These are phyloP conservation scores for Mesorhabditis belari DNA, from an alignment of 2,888 invertebrate species.

Conservation along the genomic window DNA sequence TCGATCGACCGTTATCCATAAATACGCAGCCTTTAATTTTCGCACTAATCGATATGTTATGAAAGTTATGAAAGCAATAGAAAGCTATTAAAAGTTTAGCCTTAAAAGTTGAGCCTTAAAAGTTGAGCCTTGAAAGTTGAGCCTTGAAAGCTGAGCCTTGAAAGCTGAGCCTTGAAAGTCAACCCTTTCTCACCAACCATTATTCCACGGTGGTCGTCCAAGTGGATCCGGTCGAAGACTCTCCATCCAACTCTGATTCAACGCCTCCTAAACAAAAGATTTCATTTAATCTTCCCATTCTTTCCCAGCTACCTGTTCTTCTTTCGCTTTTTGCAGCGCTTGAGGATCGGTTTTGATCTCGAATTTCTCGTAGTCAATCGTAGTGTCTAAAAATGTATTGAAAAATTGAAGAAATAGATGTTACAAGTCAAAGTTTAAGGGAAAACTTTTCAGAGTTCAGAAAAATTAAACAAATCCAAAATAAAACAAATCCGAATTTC, in stretches of 20 bases:
- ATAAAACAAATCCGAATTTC: background rate
- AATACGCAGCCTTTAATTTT: too few relatives aligned
- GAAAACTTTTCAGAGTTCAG: too few relatives aligned
- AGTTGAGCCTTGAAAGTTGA: too few relatives aligned
- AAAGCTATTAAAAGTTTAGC: too few relatives aligned
- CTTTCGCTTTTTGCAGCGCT: background rate
- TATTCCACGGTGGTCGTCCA: constrained; percentile 24
- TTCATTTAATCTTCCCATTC: background rate
- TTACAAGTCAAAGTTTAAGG: too few relatives aligned
- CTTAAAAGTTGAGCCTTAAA: too few relatives aligned
- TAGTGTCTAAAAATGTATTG: background rate
- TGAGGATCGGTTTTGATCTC: background rate
- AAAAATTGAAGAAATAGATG: background rate
- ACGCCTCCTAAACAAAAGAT: background rate
- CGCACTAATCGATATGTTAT: too few relatives aligned
- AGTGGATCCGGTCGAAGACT: background rate
- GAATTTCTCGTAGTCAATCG: background rate
- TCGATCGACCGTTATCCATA: too few relatives aligned
- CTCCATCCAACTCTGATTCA: background rate
- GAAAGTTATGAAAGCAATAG: too few relatives aligned
- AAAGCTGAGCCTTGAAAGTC: too few relatives aligned
- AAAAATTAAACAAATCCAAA: background rate
- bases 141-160: too few relatives aligned
- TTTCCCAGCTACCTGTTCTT: background rate
- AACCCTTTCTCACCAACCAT: too few relatives aligned